A percentile compares a stretch with the other conserved stretches of the same genome.
phyloP scores from a whole-genome alignment of 2,797 vertebrate genomes.

The Leontocebus nigricollis region DNA sequence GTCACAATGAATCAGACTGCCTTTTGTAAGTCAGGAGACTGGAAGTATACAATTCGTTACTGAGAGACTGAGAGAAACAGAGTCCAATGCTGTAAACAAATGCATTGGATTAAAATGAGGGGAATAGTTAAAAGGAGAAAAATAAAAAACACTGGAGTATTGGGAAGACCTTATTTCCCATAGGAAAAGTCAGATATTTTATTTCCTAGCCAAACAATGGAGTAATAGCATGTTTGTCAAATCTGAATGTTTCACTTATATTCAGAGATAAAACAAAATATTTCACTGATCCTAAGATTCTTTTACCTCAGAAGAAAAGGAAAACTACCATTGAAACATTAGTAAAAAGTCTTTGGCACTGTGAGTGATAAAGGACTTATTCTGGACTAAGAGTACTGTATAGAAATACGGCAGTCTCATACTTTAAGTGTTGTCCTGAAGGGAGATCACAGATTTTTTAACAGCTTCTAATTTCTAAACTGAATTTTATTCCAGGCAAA shows the following conservation, averaged over 20 bases:
- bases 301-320: background rate
- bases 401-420: background rate
- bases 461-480: background rate
- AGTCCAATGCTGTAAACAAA: background rate
- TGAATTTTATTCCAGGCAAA: conserved; percentile 17
- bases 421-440: background rate
- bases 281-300: background rate
- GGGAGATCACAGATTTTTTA: background rate
- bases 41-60: background rate
- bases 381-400: background rate
- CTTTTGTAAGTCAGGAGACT: background rate
- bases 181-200: background rate
- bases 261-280: background rate
- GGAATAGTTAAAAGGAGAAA: accelerated
- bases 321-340: background rate
- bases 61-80: background rate
- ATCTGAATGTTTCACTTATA: background rate
- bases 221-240: background rate
- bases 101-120: background rate
- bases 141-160: background rate
- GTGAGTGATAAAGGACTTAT: background rate
- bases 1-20: background rate
- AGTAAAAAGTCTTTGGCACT: background rate
- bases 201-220: background rate
- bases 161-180: background rate